phyloP scores from a whole-genome alignment of 2,113 vertebrate species.

The Chloropsis cyanopogon region DNA sequence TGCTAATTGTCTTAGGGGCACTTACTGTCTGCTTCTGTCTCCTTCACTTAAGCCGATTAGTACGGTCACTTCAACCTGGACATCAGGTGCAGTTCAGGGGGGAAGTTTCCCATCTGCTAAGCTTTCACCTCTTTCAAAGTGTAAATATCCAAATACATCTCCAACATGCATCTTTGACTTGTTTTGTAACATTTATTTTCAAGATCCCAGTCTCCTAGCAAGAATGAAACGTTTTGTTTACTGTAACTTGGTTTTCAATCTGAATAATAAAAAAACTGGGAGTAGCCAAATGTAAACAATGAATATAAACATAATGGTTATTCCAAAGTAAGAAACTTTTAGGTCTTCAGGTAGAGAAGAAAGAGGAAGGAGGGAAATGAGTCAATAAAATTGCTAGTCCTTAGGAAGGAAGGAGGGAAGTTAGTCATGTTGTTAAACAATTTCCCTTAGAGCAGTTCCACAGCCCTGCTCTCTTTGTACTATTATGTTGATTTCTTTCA shows the following conservation, averaged over 20 bases:
- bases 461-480: not conserved
- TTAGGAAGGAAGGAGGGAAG: constrained; percentile 60
- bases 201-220: not conserved
- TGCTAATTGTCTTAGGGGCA: not conserved
- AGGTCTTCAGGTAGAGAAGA: constrained; percentile 34
- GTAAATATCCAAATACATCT: not conserved
- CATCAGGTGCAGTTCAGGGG: not conserved
- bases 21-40: not conserved
- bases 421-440: constrained; percentile 55
- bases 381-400: constrained; percentile 34
- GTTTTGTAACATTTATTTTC: not conserved
- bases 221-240: constrained; percentile 11
- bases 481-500: constrained; percentile 15
- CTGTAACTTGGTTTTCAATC: not conserved
- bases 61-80: not conserved
- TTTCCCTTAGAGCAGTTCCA: constrained; percentile 35
- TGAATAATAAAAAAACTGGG: not conserved
- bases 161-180: not conserved
- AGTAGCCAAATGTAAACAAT: constrained; percentile 29
- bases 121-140: not conserved
- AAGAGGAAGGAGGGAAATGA: constrained; percentile 67
- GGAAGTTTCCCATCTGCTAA: not conserved
- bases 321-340: constrained; percentile 14
- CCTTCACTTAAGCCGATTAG: not conserved
- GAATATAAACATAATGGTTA: constrained; percentile 19